These are phyloP conservation scores for Odontomachus brunneus DNA, from an alignment of 1,140 invertebrate species.

Conservation along the genomic window DNA sequence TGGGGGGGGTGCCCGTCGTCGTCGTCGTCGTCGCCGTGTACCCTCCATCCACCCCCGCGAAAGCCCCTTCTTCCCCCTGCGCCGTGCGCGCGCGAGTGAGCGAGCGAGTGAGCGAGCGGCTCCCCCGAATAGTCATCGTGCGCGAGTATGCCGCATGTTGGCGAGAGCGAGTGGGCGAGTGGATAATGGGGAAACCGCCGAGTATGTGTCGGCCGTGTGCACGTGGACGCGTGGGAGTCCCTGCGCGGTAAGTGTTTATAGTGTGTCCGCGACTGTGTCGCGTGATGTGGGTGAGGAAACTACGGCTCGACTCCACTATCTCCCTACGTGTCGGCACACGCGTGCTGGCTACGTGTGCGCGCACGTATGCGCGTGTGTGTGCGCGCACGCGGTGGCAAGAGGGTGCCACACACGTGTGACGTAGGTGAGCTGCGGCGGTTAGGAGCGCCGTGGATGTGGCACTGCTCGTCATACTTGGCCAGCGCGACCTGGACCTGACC, in stretches of 20 bases:
- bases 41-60: slow-evolving; percentile 75
- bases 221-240: slow-evolving; percentile 9
- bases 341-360: slow-evolving; percentile 42
- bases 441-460: slow-evolving; percentile 39
- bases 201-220: slow-evolving; percentile 24
- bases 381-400: background rate
- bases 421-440: slow-evolving; percentile 31
- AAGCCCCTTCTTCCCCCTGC: slow-evolving; percentile 3
- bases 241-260: slow-evolving; percentile 63
- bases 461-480: slow-evolving; percentile 47
- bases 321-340: slow-evolving; percentile 53
- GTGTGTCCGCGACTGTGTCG: slow-evolving; percentile 28
- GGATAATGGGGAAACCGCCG: slow-evolving; percentile 68
- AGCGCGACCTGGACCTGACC: slow-evolving; percentile 33
- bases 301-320: slow-evolving; percentile 3
- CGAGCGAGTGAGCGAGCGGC: slow-evolving; percentile 49
- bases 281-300: slow-evolving; percentile 24
- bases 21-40: slow-evolving; percentile 53
- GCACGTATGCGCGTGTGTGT: slow-evolving; percentile 29
- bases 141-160: slow-evolving; percentile 72
- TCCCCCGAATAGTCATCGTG: slow-evolving; percentile 78
- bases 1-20: slow-evolving; percentile 46
- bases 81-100: slow-evolving; percentile 42
- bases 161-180: slow-evolving; percentile 63
- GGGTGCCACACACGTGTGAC: slow-evolving; percentile 60